phyloP scores from a whole-genome alignment of 2,797 vertebrate genomes.

The Natrix natrix region DNA sequence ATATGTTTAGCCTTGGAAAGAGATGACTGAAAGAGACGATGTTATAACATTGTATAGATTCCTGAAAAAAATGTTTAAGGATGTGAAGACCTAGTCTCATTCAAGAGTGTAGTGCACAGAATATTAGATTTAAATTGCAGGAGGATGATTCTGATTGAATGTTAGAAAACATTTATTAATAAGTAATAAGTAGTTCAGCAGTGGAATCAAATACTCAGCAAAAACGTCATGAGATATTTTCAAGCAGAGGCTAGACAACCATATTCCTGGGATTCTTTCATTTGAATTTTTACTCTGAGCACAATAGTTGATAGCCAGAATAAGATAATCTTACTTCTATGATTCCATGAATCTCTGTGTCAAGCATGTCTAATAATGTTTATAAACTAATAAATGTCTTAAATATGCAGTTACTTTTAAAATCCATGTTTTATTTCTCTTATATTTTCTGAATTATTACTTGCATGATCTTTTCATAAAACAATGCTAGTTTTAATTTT shows the following conservation, averaged over 20 bases:
- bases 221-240: background rate
- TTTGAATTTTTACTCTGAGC: background rate
- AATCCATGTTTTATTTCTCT: background rate
- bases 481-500: background rate
- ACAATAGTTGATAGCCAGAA: background rate
- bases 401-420: background rate
- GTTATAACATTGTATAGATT: background rate
- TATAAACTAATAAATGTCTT: background rate
- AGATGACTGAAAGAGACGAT: background rate
- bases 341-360: background rate
- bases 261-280: background rate
- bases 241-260: background rate
- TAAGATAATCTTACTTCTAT: background rate
- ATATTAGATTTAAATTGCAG: background rate
- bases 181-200: background rate
- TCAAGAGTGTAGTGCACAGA: background rate
- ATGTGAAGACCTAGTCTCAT: background rate
- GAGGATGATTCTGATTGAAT: background rate
- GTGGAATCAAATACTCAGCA: background rate
- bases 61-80: background rate
- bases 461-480: background rate
- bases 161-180: background rate
- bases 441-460: background rate
- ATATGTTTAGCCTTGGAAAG: background rate
- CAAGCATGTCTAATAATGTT: background rate